Percentiles rank a stretch among this genome's conserved stretches.
These are phyloP conservation scores for Arbacia lixula DNA, from an alignment of 53 echinoderm and acorn worm genomes.

Conservation along the genomic window DNA sequence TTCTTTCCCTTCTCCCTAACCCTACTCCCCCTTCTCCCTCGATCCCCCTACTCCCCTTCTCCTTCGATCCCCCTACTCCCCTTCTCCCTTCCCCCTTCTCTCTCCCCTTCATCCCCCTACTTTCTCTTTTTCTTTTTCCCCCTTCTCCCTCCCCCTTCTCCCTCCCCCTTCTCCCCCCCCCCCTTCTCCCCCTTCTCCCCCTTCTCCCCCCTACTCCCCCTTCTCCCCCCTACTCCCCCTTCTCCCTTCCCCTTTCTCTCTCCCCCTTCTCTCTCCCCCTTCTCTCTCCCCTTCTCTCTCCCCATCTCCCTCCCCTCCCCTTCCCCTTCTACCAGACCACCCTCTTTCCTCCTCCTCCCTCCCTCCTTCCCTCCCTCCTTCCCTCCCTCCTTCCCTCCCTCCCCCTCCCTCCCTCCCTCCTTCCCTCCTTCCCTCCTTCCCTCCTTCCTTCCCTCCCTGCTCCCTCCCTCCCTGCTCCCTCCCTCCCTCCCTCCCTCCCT, in stretches of 20 bases:
- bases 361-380: no score
- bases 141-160: no score
- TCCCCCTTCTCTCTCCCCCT: not conserved
- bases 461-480: no score
- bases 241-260: not conserved
- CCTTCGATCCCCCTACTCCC: not conserved
- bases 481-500: no score
- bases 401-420: no score
- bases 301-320: not conserved
- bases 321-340: not conserved
- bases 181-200: not conserved
- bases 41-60: not conserved
- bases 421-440: no score
- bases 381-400: no score
- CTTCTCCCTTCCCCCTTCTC: not conserved
- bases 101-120: not conserved
- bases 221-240: not conserved
- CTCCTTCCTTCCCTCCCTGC: no score
- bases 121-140: not conserved
- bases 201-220: not conserved
- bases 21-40: not conserved
- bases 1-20: not conserved
- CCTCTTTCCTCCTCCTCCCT: not conserved
- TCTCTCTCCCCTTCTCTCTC: no score
- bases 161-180: not conserved